Evolutionary conservation across 2,888 invertebrate species (phyloP).

Genomic region (Agrilus biguttatus): DNA sequence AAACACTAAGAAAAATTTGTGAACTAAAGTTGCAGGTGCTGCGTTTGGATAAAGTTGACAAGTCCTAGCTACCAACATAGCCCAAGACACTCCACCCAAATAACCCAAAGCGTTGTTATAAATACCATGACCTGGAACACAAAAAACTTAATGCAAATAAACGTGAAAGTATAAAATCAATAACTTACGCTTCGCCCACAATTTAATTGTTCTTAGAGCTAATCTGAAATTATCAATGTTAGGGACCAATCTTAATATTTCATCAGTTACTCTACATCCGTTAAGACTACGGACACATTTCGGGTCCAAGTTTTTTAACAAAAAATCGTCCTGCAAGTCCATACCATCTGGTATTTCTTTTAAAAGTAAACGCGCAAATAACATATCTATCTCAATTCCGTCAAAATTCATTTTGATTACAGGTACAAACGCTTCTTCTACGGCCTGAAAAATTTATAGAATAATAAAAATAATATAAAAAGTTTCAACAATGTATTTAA

Average conservation of each 20-base stretch:
- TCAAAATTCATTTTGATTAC: conserved; percentile 99
- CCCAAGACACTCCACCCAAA: conserved; percentile 98
- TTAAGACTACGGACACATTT: conserved; percentile 95
- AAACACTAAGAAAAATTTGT: conserved; percentile 97
- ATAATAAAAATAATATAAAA: too few species aligned
- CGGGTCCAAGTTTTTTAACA: conserved; percentile 88
- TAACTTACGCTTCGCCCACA: conserved; percentile 91
- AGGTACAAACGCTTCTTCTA: conserved; percentile 98
- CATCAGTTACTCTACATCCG: conserved; percentile 97
- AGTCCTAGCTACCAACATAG: conserved; percentile 95
- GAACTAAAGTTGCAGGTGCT: conserved; percentile 81
- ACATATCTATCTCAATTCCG: conserved; percentile 96
- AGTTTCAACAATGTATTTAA: too few species aligned
- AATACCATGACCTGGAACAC: conserved; percentile 70
- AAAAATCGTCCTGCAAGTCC: conserved; percentile 78
- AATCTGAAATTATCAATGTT: conserved; percentile 88
- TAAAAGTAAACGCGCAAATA: conserved; percentile 89
- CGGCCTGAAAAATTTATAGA: conserved; percentile 42
- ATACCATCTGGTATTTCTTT: conserved; percentile 86
- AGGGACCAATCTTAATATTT: conserved; percentile 90
- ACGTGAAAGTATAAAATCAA: background rate
- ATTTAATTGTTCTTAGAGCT: conserved; percentile 85
- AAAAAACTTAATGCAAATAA: conserved; percentile 6
- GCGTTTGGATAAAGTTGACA: conserved; percentile 98
- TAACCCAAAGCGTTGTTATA: conserved; percentile 98